These are phyloP conservation scores for Rhynchophorus ferrugineus DNA, from an alignment of 1,140 invertebrate genomes.

Conservation along the genomic window DNA sequence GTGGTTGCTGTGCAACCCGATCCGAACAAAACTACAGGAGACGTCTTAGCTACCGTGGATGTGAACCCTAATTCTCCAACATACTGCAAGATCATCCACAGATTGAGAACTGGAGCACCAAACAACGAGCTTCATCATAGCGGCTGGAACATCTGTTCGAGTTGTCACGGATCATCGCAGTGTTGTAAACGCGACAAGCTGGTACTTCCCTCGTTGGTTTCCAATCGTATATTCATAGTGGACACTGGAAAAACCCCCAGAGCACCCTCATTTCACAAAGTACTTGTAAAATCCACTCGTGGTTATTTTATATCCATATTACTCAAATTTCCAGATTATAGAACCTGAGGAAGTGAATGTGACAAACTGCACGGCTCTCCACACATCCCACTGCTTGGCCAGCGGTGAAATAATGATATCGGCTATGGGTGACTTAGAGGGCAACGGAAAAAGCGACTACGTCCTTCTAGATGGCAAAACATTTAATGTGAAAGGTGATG, in stretches of 20 bases:
- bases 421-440: slow-evolving; percentile 76
- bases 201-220: slow-evolving; percentile 75
- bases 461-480: slow-evolving; percentile 78
- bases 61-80: slow-evolving; percentile 79
- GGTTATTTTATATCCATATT: neutral
- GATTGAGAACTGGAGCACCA: slow-evolving; percentile 65
- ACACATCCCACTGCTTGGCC: slow-evolving; percentile 89
- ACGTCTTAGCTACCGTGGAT: slow-evolving; percentile 87
- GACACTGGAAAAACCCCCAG: slow-evolving; percentile 68
- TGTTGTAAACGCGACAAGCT: slow-evolving; percentile 63
- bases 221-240: slow-evolving; percentile 78
- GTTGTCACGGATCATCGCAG: slow-evolving; percentile 52
- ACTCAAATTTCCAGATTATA: slow-evolving; percentile 48
- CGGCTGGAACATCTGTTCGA: slow-evolving; percentile 95
- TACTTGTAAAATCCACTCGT: too few relatives aligned
- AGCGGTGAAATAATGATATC: slow-evolving; percentile 93
- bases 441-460: slow-evolving; percentile 80
- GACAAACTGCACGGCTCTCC: slow-evolving; percentile 71
- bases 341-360: slow-evolving; percentile 66
- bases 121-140: slow-evolving; percentile 92
- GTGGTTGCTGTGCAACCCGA: slow-evolving; percentile 77
- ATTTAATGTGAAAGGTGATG: slow-evolving; percentile 61
- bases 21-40: slow-evolving; percentile 55
- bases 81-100: slow-evolving; percentile 87
- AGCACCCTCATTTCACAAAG: slow-evolving; percentile 48